Conservation (phyloP, 2,113 vertebrate species). For the Phycodurus eques region DNA sequence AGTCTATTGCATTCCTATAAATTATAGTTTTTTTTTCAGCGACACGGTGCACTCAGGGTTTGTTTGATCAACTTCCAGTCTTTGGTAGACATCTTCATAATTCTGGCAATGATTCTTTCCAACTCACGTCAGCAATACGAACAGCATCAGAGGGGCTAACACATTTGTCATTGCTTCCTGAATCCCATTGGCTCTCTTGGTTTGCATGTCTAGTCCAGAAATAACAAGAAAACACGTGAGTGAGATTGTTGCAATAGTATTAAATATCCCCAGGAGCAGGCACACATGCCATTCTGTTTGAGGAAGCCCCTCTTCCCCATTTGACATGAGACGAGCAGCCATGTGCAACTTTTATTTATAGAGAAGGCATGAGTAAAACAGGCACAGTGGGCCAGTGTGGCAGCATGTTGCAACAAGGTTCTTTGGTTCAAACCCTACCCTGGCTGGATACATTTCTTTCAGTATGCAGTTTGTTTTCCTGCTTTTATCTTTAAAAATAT, state of each 20-base stretch:
- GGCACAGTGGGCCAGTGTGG: background rate
- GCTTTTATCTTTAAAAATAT: no score
- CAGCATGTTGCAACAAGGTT: slow-evolving; percentile 1
- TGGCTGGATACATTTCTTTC: background rate
- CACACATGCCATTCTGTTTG: slow-evolving; percentile 63
- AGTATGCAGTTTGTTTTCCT: background rate
- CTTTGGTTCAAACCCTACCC: background rate
- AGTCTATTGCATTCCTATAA: background rate
- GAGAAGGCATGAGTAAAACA: slow-evolving; percentile 12
- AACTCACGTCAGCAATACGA: slow-evolving; percentile 2
- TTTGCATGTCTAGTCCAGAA: slow-evolving; percentile 32
- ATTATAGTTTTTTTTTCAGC: background rate
- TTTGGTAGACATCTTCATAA: background rate
- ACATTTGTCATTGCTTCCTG: slow-evolving; percentile 10
- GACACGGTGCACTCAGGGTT: background rate
- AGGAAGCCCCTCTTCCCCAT: slow-evolving; percentile 30
- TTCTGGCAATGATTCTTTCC: slow-evolving; percentile 1
- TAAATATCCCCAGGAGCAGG: slow-evolving; percentile 45
- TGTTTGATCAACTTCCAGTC: background rate
- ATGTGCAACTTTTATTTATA: slow-evolving; percentile 47
- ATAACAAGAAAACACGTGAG: slow-evolving; percentile 37
- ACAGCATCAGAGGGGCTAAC: background rate
- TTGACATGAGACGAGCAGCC: slow-evolving; percentile 24
- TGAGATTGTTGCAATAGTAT: slow-evolving; percentile 36
- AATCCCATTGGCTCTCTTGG: background rate